A percentile compares a stretch with the other conserved stretches of the same genome.
Evolutionary conservation across 2,797 vertebrate species (phyloP).

Genomic region (Sylvilagus floridanus): DNA sequence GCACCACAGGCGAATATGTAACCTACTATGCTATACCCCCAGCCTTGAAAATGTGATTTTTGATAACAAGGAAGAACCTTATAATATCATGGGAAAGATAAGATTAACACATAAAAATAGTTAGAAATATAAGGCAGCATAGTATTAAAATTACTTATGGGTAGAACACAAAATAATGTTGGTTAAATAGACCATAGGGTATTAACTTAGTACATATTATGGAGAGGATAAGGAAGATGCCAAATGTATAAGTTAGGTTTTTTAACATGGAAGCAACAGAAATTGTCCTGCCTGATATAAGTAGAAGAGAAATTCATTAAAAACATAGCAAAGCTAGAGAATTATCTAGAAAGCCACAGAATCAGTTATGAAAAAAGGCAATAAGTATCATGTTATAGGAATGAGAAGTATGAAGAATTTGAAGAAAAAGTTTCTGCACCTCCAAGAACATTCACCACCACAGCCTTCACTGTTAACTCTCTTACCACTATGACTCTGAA

Average conservation of each 20-base stretch:
- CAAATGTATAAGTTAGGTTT: not conserved
- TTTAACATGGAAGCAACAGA: conserved; percentile 1
- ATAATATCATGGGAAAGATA: not conserved
- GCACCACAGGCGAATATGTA: no score
- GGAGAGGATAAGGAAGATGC: not conserved
- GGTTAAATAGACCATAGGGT: not conserved
- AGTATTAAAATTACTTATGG: not conserved
- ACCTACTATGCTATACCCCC: no score
- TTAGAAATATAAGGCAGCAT: conserved; percentile 5
- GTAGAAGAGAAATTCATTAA: conserved; percentile 20
- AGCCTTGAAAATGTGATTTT: not conserved
- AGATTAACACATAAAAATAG: conserved; percentile 28
- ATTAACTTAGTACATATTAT: not conserved
- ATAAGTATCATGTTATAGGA: not conserved
- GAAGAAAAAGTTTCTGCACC: not conserved
- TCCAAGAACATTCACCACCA: conserved; percentile 7
- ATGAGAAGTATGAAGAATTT: conserved; percentile 21
- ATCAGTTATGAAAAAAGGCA: conserved; percentile 4
- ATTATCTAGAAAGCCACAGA: conserved; percentile 23
- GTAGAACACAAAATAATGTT: not conserved
- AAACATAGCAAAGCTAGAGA: not conserved
- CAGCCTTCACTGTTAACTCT: not conserved
- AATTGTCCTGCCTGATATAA: not conserved
- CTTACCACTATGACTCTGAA: not conserved
- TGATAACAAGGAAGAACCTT: conserved; percentile 1